These are phyloP conservation scores for Griposia aprilina DNA, from an alignment of 2,888 invertebrate genomes.

Conservation along the genomic window DNA sequence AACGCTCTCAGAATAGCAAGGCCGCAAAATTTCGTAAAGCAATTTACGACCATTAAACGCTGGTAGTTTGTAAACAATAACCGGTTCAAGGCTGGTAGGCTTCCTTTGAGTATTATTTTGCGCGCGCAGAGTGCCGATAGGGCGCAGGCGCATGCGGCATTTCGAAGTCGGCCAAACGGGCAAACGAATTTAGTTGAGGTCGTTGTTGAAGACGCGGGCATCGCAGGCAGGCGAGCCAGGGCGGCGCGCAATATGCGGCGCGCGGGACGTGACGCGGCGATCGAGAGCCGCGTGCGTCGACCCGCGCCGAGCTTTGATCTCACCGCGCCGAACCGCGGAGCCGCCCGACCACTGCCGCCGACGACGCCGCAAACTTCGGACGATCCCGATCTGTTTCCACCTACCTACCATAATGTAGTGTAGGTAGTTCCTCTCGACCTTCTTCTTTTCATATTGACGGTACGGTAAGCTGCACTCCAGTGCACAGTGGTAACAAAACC, in stretches of 20 bases:
- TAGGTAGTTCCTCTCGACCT: slow-evolving; percentile 31
- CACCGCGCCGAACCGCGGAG: slow-evolving; percentile 72
- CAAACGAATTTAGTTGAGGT: slow-evolving; percentile 78
- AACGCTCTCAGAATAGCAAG: slow-evolving; percentile 76
- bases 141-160: slow-evolving; percentile 68
- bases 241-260: slow-evolving; percentile 68
- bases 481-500: neutral
- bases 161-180: slow-evolving; percentile 71
- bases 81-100: slow-evolving; percentile 83
- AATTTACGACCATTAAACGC: slow-evolving; percentile 83
- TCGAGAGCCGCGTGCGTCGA: slow-evolving; percentile 88
- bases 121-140: slow-evolving; percentile 74
- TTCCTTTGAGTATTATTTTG: slow-evolving; percentile 84
- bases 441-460: slow-evolving; percentile 1
- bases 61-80: slow-evolving; percentile 86
- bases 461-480: neutral
- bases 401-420: slow-evolving; percentile 71
- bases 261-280: slow-evolving; percentile 75
- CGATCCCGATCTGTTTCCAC: slow-evolving; percentile 65
- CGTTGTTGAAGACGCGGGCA: slow-evolving; percentile 67
- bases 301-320: slow-evolving; percentile 86
- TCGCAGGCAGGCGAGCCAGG: slow-evolving; percentile 64
- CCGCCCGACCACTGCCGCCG: slow-evolving; percentile 62
- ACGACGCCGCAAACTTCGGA: slow-evolving; percentile 73
- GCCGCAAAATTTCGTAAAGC: slow-evolving; percentile 77